Evolutionary conservation across 2,888 invertebrate species (phyloP).

Genomic region (Orthonevra nobilis): DNA sequence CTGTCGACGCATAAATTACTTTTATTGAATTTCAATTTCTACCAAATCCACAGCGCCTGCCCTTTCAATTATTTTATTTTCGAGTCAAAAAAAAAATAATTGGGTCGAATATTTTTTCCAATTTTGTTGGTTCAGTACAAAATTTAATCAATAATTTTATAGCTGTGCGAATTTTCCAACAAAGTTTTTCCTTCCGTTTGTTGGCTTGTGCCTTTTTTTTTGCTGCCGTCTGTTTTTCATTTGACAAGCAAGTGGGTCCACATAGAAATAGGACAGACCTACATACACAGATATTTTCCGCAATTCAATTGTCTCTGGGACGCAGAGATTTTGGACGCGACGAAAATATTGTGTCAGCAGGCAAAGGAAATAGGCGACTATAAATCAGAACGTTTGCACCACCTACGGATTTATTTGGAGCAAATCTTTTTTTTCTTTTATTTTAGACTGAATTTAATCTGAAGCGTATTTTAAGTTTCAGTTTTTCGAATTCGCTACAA

Average conservation of each 20-base stretch:
- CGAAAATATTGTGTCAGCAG: conserved; percentile 36
- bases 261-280: conserved; percentile 5
- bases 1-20: neutral
- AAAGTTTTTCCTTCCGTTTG: conserved; percentile 38
- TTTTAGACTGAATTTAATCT: conserved; percentile 1
- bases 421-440: neutral
- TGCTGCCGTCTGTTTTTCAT: neutral
- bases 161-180: conserved; percentile 22
- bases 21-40: conserved; percentile 4
- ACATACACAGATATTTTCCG: conserved; percentile 32
- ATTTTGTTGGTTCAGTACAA: conserved; percentile 10
- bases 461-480: conserved; percentile 7
- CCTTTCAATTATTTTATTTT: neutral
- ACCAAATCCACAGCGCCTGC: neutral
- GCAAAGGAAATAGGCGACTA: conserved; percentile 31
- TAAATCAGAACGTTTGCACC: conserved; percentile 51
- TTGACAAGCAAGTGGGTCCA: neutral
- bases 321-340: conserved; percentile 3
- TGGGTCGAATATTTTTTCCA: conserved; percentile 13
- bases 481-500: conserved; percentile 4
- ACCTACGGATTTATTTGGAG: conserved; percentile 25
- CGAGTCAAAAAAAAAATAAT: conserved; percentile 7
- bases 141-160: conserved; percentile 61
- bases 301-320: conserved; percentile 56
- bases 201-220: neutral